phyloP scores from a whole-genome alignment of 2,797 vertebrate genomes.

The Tauraco hartlaubi region DNA sequence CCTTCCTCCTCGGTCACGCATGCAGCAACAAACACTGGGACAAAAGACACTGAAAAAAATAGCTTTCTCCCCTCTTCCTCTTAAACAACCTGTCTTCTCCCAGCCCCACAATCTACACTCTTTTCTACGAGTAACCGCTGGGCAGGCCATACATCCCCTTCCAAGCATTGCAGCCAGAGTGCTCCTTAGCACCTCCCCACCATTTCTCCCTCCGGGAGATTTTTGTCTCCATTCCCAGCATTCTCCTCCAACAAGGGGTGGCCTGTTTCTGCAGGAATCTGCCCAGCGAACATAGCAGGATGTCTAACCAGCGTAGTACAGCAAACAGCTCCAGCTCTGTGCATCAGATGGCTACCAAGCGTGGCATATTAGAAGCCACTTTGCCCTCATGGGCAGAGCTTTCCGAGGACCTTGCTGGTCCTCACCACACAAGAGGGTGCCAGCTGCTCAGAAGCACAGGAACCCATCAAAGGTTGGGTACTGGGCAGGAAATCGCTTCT shows the following conservation, averaged over 20 bases:
- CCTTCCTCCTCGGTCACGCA: not conserved
- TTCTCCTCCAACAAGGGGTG: accelerated
- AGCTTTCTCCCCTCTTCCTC: not conserved
- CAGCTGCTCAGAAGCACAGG: not conserved
- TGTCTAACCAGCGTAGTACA: not conserved
- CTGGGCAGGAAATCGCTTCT: not conserved
- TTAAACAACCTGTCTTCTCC: not conserved
- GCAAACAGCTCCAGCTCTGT: not conserved
- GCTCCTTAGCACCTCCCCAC: not conserved
- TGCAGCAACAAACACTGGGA: not conserved
- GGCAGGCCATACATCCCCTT: not conserved
- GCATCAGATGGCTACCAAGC: not conserved
- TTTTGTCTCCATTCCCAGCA: accelerated
- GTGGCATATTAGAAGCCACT: accelerated
- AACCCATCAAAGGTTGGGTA: not conserved
- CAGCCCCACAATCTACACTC: accelerated
- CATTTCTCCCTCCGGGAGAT: not conserved
- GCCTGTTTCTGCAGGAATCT: not conserved
- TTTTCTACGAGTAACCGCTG: not conserved
- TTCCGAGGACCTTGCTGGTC: not conserved
- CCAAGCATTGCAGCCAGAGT: accelerated
- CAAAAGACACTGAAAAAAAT: not conserved
- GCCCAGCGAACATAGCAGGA: not conserved
- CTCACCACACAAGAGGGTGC: accelerated
- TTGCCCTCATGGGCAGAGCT: not conserved